phyloP scores from a whole-genome alignment of 2,888 invertebrate genomes.

The Endomychus coccineus region DNA sequence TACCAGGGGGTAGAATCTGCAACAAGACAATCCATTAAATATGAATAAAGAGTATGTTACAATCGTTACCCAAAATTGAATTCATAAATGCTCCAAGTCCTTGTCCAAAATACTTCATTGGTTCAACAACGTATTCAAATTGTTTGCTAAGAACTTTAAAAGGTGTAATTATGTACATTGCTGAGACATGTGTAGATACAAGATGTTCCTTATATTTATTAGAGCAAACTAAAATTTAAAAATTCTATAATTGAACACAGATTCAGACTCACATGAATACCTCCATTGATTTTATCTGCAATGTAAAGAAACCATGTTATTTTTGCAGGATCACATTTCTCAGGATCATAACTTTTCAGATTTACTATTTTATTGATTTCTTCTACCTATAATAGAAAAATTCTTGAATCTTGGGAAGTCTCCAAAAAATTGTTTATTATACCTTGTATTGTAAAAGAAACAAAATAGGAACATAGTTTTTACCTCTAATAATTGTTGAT shows the following conservation, averaged over 20 bases:
- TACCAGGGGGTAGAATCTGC: slow-evolving; percentile 9
- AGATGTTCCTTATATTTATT: background rate
- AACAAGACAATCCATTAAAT: slow-evolving; percentile 6
- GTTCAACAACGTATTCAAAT: slow-evolving; percentile 6
- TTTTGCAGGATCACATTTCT: slow-evolving; percentile 5
- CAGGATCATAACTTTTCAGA: slow-evolving; percentile 2
- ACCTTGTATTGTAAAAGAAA: no score
- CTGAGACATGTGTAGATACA: background rate
- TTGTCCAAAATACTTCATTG: slow-evolving; percentile 10
- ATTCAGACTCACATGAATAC: slow-evolving; percentile 1
- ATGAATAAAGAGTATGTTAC: no score
- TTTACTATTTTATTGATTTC: slow-evolving; percentile 11
- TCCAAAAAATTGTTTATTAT: no score
- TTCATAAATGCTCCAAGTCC: slow-evolving; percentile 10
- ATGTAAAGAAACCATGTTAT: slow-evolving; percentile 6
- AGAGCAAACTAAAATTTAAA: background rate
- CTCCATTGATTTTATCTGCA: slow-evolving; percentile 8
- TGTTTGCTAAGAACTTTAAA: slow-evolving; percentile 9
- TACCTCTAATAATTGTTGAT: slow-evolving; percentile 8
- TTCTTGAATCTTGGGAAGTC: no score
- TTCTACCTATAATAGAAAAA: slow-evolving; percentile 6
- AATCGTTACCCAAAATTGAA: slow-evolving; percentile 7
- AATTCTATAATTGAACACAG: background rate
- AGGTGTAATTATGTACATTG: slow-evolving; percentile 8
- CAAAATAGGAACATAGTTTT: background rate